Base-by-base conservation (phyloP, 2,888 invertebrate species). In the Pterobdella sp. region DNA sequence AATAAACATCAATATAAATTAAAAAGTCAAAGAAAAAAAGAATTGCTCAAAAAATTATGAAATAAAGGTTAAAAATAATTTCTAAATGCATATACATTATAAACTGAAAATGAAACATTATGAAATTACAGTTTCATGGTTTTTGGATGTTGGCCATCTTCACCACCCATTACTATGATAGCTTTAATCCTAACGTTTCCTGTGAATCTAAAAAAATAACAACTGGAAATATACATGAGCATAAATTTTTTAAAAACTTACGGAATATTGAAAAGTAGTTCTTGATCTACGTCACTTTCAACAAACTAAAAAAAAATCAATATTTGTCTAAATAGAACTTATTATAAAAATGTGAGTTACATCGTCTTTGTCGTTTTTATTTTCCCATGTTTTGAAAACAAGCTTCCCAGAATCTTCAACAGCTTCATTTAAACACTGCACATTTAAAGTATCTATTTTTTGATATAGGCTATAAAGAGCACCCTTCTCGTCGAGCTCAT, bases 151-250 rank as follows among this genome's bases (percentile, higher is more conserved):
- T 88, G 86, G 76, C 90, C 89, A 77, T 91, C 89, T 81, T 93
- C 90, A 76, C 92, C 92, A n/a, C 96, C 96, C 78, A 91, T 88
- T 72, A 98, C 86, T 79, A 92, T 91, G 63, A 98, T 88, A 14
- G 96, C 96, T 85, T 95, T 95, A 69, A 98, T 85, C 84, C 96
- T 96, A 0, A 98, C 88, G 86, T 92, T 92, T 42, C 94, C 95
- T 52, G 93, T 93, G 82, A 98, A 98, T 35, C 88, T 88, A 77
- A 35, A 52, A 49, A n/a, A 52, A 56, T 34, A n/a, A 0, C 18
- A 32, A 37, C 32, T 22, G 36, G n/a, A n/a, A n/a, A n/a, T n/a
- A n/a, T n/a, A n/a, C n/a, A n/a, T n/a, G n/a, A n/a, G n/a, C 14
- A 68, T 66, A 26, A n/a, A n/a, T 72, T 52, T 72, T 14, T 29